A percentile compares a stretch with the other conserved stretches of the same genome.
phyloP scores from a whole-genome alignment of 2,113 vertebrate genomes.

The Mastomys coucha region DNA sequence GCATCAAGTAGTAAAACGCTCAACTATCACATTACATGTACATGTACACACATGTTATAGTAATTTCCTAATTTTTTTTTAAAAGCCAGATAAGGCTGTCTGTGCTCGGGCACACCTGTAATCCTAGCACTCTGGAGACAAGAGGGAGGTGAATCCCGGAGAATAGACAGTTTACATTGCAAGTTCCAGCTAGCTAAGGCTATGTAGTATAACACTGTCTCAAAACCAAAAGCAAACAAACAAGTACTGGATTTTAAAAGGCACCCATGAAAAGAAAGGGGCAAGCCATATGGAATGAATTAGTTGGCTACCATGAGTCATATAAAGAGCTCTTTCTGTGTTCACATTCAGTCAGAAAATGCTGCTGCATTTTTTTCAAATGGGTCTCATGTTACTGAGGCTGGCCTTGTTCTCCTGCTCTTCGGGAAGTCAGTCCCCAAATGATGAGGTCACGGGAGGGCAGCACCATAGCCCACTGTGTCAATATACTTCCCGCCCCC shows the following conservation, averaged over 20 bases:
- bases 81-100: neutral
- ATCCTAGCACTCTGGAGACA: neutral
- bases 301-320: neutral
- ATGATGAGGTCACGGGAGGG: too few species aligned
- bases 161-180: neutral
- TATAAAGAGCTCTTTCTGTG: neutral
- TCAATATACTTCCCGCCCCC: neutral
- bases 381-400: neutral
- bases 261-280: neutral
- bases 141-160: neutral
- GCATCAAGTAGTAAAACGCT: neutral
- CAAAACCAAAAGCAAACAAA: neutral
- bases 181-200: neutral
- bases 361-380: neutral
- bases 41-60: neutral
- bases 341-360: neutral
- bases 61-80: neutral
- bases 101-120: neutral
- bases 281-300: neutral
- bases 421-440: too few species aligned
- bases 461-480: too few species aligned
- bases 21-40: neutral
- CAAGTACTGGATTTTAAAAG: slow-evolving; percentile 3
- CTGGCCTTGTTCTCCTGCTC: neutral
- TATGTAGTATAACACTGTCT: neutral